Base-by-base conservation (phyloP, 2,888 invertebrate genomes). In the Cosmia pyralina region DNA sequence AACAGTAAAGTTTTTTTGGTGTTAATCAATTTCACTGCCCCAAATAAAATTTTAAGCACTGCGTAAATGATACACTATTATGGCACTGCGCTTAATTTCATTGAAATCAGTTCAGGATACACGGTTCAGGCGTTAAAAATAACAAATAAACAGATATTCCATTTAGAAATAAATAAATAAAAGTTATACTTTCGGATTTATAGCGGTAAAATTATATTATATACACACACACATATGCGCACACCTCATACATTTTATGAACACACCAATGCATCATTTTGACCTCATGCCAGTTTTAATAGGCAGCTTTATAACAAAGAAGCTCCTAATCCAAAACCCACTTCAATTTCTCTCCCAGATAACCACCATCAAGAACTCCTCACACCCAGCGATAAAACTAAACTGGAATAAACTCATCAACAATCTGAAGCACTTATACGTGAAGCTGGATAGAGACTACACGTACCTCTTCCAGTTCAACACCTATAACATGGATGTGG, bases 381-480 rank as follows among this genome's bases (percentile, higher is more conserved):
- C 88, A 1, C 90, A 91, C 75, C 79, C 85, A 7, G 59, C 88
- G 0, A 38, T 90, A 19, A 87, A 88, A 38, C 88, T 95, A 0
- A 88, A 94, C 69, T 96, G 96, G 96, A 93, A 93, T 0, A 82
- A 84, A 48, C 88, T 96, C 0, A 94, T 96, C 59, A 92, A 85
- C 65, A 92, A 89, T 19, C 75, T 96, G 4, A 94, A 94, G 76
- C 81, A 85, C 0, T 78, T 96, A 0, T 95, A 94, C 76, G 77
- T 90, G 1, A 93, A 90, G 55, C 71, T 96, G 10, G 89, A 93
- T 28, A 76, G 79, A 0, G 93, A 94, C 63, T 95, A 94, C 72
- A 92, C 95, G 0, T 96, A 95, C 76, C 59, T 96, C 2, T 93
- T 96, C 69, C 91, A 94, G 65, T 95, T 90, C 80, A 88, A 89